These are phyloP conservation scores for Artemia sp. DNA, from an alignment of 2,888 invertebrate species.

Conservation along the genomic window DNA sequence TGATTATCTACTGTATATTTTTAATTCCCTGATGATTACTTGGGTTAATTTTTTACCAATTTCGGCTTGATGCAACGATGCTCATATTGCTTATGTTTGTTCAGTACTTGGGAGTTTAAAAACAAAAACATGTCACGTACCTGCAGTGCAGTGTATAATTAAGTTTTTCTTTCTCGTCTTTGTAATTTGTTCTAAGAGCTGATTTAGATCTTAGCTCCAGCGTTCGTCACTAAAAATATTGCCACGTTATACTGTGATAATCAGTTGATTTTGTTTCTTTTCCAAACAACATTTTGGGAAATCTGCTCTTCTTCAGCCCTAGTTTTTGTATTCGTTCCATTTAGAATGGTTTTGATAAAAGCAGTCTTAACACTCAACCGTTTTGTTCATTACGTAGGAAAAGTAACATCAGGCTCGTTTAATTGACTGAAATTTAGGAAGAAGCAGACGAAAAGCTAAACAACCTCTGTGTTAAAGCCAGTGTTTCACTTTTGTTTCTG, in stretches of 20 bases:
- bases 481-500: too few species aligned
- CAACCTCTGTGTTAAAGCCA: too few species aligned
- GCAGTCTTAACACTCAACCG: constrained; percentile 6
- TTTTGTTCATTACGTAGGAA: neutral
- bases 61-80: neutral
- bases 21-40: too few species aligned
- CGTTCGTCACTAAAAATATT: neutral
- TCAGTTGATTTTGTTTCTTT: neutral
- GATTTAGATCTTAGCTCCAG: constrained; percentile 1
- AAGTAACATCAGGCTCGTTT: too few species aligned
- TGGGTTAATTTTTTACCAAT: too few species aligned
- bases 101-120: neutral
- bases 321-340: constrained; percentile 10
- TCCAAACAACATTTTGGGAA: constrained; percentile 15
- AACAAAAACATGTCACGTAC: constrained; percentile 5
- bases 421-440: too few species aligned
- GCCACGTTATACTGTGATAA: constrained; percentile 16
- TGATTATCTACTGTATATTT: too few species aligned
- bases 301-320: constrained; percentile 14
- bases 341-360: constrained; percentile 15
- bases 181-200: constrained; percentile 11
- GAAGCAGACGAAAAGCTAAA: too few species aligned
- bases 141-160: constrained; percentile 14
- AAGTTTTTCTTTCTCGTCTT: neutral
- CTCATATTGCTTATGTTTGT: constrained; percentile 14